Evolutionary conservation across 2,113 vertebrate genomes (phyloP).

Genomic region (Spizaetus ornatus): DNA sequence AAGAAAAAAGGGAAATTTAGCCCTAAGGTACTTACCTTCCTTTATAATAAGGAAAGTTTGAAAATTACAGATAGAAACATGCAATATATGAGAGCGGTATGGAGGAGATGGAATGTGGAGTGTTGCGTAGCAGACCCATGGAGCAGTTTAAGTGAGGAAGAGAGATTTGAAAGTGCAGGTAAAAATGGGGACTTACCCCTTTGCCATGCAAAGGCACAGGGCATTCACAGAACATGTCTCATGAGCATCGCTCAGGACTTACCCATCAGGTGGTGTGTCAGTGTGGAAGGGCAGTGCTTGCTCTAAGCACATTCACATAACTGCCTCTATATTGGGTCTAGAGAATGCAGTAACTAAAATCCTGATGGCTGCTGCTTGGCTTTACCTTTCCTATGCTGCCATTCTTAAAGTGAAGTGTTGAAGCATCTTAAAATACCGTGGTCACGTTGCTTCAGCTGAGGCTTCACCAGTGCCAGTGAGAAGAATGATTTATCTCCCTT

Average conservation of each 20-base stretch:
- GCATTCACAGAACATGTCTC: background rate
- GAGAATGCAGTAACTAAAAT: background rate
- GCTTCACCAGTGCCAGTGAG: background rate
- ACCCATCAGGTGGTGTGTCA: background rate
- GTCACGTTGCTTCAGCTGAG: background rate
- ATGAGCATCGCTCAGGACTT: background rate
- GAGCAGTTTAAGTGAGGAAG: background rate
- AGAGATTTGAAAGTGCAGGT: background rate
- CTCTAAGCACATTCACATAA: background rate
- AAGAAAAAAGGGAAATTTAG: background rate
- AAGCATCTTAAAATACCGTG: background rate
- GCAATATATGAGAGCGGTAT: background rate
- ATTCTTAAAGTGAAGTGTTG: background rate
- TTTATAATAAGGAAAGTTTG: background rate
- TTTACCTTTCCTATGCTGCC: background rate
- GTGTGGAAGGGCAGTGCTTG: background rate
- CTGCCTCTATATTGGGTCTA: accelerated
- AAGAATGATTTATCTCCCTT: background rate
- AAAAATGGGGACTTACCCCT: background rate
- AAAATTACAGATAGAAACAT: background rate
- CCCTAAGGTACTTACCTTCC: background rate
- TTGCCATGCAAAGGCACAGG: background rate
- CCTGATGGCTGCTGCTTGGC: background rate
- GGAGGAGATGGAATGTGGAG: background rate
- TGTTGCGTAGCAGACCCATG: background rate